phyloP scores from a whole-genome alignment of 2,797 vertebrate genomes.

The Lepus oiostolus region DNA sequence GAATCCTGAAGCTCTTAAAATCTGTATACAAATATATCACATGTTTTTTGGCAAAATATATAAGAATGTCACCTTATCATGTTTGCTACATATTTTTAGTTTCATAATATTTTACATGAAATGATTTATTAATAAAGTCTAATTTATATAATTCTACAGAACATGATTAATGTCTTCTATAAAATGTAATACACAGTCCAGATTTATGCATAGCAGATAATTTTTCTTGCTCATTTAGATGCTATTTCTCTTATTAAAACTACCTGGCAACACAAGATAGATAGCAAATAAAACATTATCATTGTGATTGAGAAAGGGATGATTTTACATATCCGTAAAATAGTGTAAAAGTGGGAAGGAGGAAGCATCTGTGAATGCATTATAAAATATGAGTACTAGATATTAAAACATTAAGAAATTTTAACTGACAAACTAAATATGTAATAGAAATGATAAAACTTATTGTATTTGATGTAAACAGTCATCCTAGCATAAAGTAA shows the following conservation, averaged over 20 bases:
- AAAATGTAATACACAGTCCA: neutral
- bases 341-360: neutral
- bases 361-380: neutral
- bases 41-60: neutral
- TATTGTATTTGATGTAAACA: neutral
- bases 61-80: neutral
- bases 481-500: neutral
- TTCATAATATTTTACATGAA: neutral
- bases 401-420: neutral
- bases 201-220: neutral
- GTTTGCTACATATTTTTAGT: neutral
- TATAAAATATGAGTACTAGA: neutral
- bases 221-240: slow-evolving; percentile 27
- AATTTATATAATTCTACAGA: neutral
- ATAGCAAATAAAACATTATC: neutral
- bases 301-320: neutral
- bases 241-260: neutral
- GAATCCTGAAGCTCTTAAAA: neutral
- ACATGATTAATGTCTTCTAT: neutral
- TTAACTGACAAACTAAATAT: neutral
- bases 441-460: neutral
- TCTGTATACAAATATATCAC: neutral
- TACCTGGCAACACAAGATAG: neutral
- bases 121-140: neutral
- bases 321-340: neutral